Percentiles rank a stretch among this genome's conserved stretches.
These are phyloP conservation scores for Tribolium castaneum DNA, from an alignment of 1,140 invertebrate genomes.

Conservation along the genomic window DNA sequence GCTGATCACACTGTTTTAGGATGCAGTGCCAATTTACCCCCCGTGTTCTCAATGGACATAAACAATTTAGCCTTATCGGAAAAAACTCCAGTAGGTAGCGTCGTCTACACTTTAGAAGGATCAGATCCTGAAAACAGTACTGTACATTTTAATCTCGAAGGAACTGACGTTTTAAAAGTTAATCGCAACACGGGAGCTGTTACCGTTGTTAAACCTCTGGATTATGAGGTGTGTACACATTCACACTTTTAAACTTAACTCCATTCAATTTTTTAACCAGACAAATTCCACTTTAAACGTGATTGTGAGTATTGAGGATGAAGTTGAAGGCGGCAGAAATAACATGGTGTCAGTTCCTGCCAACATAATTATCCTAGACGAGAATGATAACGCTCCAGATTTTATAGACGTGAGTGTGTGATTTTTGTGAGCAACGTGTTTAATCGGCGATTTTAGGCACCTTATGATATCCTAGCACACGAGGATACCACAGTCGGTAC, in stretches of 20 bases:
- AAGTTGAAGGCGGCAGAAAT: conserved; percentile 73
- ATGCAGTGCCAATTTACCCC: conserved; percentile 70
- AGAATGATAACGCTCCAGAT: conserved; percentile 88
- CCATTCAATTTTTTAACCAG: conserved; percentile 63
- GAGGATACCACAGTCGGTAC: conserved; percentile 82
- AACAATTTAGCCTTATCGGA: conserved; percentile 81
- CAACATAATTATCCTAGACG: conserved; percentile 86
- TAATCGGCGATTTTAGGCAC: conserved; percentile 66
- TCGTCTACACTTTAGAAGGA: conserved; percentile 81
- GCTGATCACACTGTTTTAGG: conserved; percentile 48
- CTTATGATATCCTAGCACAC: conserved; percentile 81
- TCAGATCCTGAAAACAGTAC: conserved; percentile 81
- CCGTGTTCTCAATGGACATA: conserved; percentile 77
- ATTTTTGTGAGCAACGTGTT: neutral
- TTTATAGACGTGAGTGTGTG: conserved; percentile 79
- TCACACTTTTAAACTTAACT: neutral
- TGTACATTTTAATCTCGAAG: conserved; percentile 79
- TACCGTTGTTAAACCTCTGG: conserved; percentile 79
- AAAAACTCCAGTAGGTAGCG: conserved; percentile 78
- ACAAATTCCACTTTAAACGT: conserved; percentile 80
- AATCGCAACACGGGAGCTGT: conserved; percentile 82
- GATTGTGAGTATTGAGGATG: conserved; percentile 81
- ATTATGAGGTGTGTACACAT: conserved; percentile 79
- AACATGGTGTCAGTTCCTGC: conserved; percentile 83
- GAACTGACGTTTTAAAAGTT: conserved; percentile 83